Base-by-base conservation (phyloP, 2,113 vertebrate species). In the Callorhinus ursinus region DNA sequence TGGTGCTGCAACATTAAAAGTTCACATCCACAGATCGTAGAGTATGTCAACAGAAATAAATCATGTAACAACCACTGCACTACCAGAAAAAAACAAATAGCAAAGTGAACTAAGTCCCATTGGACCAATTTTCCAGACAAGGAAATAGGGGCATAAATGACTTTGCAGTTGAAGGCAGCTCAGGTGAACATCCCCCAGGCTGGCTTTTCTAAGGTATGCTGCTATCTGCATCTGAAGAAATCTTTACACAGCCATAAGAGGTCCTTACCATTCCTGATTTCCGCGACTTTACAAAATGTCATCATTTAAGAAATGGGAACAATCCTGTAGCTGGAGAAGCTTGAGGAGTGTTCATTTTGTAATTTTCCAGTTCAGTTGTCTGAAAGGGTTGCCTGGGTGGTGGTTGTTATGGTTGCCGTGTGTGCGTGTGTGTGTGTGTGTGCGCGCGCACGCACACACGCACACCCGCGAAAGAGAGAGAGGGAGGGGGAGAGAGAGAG, bases 291-390 rank as follows among this genome's bases (percentile, higher is more conserved):
- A 96, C 90, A 96, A 79, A 94, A 97, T 96, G 93, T 86, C 94
- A 95, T 72, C 74, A 7, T 96, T 96, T 95, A 96, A 96, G 95
- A 89, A 69, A 63, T 61, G 39, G 95, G 74, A 92, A 84, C 53
- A 89, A 90, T 74, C 92, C 51, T 42, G 21, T 31, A 92, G 71
- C 69, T 57, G 69, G 69, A 51, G 71, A 88, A 81, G 84, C 76
- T 89, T 53, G 71, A 96, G 90, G 76, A 95, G 88, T 89, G 72
- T 88, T 95, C 72, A 91, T 96, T 95, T 96, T 96, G 96, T 95
- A 86, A 97, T 97, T 98, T 97, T 95, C 92, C 95, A 95, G 95
- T 91, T 96, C 94, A 96, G 85, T 85, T 96, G 77, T 91, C 88
- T 85, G 96, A 93, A 90, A 91, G 95, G 53, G 84, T 71, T 93